Evolutionary conservation across 2,113 vertebrate genomes (phyloP).

Genomic region (Bagarius yarrelli): DNA sequence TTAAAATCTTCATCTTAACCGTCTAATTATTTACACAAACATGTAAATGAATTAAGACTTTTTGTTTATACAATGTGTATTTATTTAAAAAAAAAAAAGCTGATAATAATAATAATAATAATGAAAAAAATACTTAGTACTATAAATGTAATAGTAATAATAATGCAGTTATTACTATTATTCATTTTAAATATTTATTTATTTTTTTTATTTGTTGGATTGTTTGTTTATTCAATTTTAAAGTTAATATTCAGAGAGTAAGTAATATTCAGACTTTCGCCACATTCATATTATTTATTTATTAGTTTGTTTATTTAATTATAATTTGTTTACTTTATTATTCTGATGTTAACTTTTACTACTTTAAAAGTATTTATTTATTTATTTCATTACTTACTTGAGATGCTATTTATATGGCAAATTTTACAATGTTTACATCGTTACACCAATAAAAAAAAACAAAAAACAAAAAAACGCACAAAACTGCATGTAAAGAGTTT

Average conservation of each 20-base stretch:
- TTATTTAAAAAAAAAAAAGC: background rate
- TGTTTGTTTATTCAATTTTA: too few relatives aligned
- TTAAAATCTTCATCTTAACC: background rate
- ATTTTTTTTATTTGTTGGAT: background rate
- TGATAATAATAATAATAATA: background rate
- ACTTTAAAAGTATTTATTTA: background rate
- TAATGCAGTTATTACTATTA: background rate
- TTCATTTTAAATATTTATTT: background rate
- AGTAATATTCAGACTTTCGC: too few relatives aligned
- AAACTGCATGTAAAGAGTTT: conserved; percentile 3
- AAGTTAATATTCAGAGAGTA: too few relatives aligned
- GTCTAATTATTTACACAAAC: background rate
- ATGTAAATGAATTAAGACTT: background rate
- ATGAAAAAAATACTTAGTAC: background rate
- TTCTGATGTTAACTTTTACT: background rate
- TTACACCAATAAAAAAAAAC: background rate
- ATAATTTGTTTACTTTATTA: background rate
- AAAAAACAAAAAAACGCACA: too few relatives aligned
- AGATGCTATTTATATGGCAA: too few relatives aligned
- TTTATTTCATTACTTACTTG: too few relatives aligned
- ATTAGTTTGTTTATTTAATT: background rate
- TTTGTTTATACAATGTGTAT: background rate
- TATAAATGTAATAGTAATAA: background rate
- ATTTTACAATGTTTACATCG: too few relatives aligned
- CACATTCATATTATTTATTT: too few relatives aligned